Evolutionary conservation across 2,797 vertebrate genomes (phyloP).

Genomic region (Ambastaia sidthimunki): DNA sequence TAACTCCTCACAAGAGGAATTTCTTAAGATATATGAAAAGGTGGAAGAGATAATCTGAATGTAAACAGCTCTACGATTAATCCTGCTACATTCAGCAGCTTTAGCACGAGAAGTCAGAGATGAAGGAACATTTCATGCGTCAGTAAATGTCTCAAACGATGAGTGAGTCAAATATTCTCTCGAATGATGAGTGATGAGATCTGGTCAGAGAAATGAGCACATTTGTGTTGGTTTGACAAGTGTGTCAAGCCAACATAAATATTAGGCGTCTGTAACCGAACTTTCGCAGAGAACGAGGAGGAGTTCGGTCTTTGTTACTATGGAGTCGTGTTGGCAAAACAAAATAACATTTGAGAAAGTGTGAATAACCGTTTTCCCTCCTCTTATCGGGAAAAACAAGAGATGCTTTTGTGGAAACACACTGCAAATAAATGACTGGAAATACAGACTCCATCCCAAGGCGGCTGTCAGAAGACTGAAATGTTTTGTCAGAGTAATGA

Average conservation of each 20-base stretch:
- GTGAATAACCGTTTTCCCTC: slow-evolving; percentile 27
- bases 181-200: slow-evolving; percentile 12
- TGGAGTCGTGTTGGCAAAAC: slow-evolving; percentile 40
- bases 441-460: slow-evolving; percentile 2
- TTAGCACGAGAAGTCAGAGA: not conserved
- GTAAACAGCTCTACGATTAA: not conserved
- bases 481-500: slow-evolving; percentile 44
- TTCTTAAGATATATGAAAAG: not conserved
- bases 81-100: not conserved
- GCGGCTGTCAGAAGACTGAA: slow-evolving; percentile 33
- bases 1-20: not conserved
- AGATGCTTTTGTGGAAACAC: slow-evolving; percentile 22
- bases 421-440: slow-evolving; percentile 4
- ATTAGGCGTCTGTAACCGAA: slow-evolving; percentile 29
- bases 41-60: not conserved
- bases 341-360: slow-evolving; percentile 14
- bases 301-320: slow-evolving; percentile 27
- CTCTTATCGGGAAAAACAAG: slow-evolving; percentile 44
- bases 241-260: slow-evolving; percentile 42
- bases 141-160: slow-evolving; percentile 15
- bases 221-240: slow-evolving; percentile 28
- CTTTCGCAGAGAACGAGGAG: slow-evolving; percentile 7
- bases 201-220: slow-evolving; percentile 29
- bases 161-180: not conserved
- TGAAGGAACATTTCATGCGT: not conserved